These are phyloP conservation scores for Camptogramma bilineatum DNA, from an alignment of 2,888 invertebrate species.

Conservation along the genomic window DNA sequence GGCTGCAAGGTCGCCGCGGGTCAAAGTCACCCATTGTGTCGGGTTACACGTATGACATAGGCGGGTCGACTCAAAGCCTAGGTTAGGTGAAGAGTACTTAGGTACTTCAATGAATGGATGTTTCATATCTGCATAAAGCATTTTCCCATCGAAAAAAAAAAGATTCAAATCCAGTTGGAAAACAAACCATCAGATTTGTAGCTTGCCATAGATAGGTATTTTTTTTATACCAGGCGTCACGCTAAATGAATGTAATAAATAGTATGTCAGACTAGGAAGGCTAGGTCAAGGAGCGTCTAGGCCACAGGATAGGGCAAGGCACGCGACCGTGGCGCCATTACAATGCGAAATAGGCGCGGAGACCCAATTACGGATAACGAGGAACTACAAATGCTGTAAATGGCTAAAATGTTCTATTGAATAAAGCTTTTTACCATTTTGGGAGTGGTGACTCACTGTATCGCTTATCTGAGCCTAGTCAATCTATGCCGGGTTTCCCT, in stretches of 20 bases:
- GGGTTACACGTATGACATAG: slow-evolving; percentile 16
- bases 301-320: slow-evolving; percentile 38
- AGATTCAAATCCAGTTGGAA: no score
- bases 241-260: slow-evolving; percentile 1
- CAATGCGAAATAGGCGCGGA: slow-evolving; percentile 36
- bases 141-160: no score
- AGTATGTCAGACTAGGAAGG: slow-evolving; percentile 26
- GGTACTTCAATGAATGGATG: no score
- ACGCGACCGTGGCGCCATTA: slow-evolving; percentile 31
- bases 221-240: not conserved
- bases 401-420: slow-evolving; percentile 34
- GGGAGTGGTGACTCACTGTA: slow-evolving; percentile 23
- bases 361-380: slow-evolving; percentile 35
- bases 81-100: not conserved
- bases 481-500: not conserved
- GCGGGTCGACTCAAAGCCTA: not conserved
- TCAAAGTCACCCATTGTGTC: slow-evolving; percentile 56
- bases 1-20: slow-evolving; percentile 51
- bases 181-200: no score
- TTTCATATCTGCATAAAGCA: no score
- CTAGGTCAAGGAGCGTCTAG: slow-evolving; percentile 41
- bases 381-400: slow-evolving; percentile 37
- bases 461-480: not conserved
- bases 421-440: slow-evolving; percentile 33
- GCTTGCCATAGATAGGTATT: no score